phyloP scores from a whole-genome alignment of 1,140 invertebrate genomes.

The Bombus cullumanus region DNA sequence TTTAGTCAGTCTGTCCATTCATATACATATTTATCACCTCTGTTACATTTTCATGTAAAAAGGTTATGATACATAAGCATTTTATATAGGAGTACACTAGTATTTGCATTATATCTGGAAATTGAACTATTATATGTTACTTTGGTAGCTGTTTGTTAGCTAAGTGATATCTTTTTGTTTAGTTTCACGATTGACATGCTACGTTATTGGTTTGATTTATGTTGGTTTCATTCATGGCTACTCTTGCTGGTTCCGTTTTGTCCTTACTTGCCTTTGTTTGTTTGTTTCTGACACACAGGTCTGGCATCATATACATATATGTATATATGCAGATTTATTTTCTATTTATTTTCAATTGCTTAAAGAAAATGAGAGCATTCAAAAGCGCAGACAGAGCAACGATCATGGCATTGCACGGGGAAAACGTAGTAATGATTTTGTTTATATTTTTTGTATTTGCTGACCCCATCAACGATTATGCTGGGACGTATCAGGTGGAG shows the following conservation, averaged over 20 bases:
- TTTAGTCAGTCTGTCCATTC: background rate
- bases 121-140: background rate
- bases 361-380: slow-evolving; percentile 68
- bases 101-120: background rate
- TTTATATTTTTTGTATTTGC: slow-evolving; percentile 84
- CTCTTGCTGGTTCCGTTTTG: slow-evolving; percentile 66
- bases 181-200: background rate
- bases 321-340: slow-evolving; percentile 81
- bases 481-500: slow-evolving; percentile 77
- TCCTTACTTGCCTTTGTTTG: slow-evolving; percentile 80
- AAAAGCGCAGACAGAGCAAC: slow-evolving; percentile 64
- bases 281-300: slow-evolving; percentile 83
- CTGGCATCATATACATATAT: slow-evolving; percentile 77
- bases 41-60: background rate
- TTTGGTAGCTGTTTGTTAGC: background rate
- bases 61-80: slow-evolving; percentile 40
- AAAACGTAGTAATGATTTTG: slow-evolving; percentile 82
- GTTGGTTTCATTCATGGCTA: slow-evolving; percentile 52
- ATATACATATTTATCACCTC: background rate
- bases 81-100: background rate
- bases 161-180: background rate
- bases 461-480: slow-evolving; percentile 76
- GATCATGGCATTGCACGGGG: slow-evolving; percentile 69
- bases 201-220: slow-evolving; percentile 35
- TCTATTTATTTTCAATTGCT: slow-evolving; percentile 81